Conservation (phyloP, 2,888 invertebrate genomes). For the Trissoscelio sp. region DNA sequence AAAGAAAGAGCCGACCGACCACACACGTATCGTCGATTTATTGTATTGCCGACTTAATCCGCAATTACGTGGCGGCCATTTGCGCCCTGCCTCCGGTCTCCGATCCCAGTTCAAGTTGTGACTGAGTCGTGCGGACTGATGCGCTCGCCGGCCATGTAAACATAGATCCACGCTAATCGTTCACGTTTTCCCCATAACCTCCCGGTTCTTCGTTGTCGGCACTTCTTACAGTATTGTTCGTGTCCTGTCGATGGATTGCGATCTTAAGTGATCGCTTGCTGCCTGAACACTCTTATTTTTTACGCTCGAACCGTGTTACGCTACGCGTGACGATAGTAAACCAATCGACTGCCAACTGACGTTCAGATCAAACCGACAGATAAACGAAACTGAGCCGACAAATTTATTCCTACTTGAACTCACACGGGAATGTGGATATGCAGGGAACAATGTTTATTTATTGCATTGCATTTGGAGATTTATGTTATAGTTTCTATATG, state of each 20-base stretch:
- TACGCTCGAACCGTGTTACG: conserved; percentile 72
- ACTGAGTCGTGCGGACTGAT: conserved; percentile 65
- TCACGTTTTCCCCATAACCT: conserved; percentile 82
- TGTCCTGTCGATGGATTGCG: conserved; percentile 78
- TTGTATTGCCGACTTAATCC: conserved; percentile 73
- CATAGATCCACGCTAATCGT: conserved; percentile 81
- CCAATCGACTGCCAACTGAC: conserved; percentile 74
- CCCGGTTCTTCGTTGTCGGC: conserved; percentile 78
- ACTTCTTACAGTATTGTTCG: conserved; percentile 81
- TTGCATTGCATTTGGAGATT: not conserved
- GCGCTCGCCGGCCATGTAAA: conserved; percentile 75
- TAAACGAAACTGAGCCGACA: conserved; percentile 42
- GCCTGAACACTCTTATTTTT: conserved; percentile 70
- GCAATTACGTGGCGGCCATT: conserved; percentile 74
- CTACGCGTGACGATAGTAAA: conserved; percentile 78
- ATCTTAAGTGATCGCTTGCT: conserved; percentile 81
- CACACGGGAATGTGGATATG: conserved; percentile 1
- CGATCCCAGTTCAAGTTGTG: conserved; percentile 35
- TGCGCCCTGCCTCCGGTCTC: conserved; percentile 41
- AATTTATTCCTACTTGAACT: conserved; percentile 25
- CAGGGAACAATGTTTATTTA: not conserved
- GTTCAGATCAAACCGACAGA: conserved; percentile 74
- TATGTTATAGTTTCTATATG: too few relatives aligned
- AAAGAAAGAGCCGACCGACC: conserved; percentile 71
- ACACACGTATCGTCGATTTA: conserved; percentile 73